Evolutionary conservation across 1,140 invertebrate genomes (phyloP).

Genomic region (Zaprionus camerounensis): DNA sequence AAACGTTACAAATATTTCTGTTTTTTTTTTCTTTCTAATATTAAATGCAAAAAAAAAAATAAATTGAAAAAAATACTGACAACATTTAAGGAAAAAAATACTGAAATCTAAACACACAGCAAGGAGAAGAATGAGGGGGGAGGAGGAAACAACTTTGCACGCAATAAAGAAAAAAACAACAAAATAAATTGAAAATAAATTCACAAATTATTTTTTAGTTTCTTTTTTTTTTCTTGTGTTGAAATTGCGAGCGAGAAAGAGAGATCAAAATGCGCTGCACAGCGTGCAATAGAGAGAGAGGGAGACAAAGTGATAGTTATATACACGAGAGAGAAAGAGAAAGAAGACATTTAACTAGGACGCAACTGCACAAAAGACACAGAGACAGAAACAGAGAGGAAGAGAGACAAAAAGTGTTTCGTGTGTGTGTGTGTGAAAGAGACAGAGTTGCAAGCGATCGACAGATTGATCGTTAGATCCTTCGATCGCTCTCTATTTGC

Average conservation of each 20-base stretch:
- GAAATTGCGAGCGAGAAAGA: constrained; percentile 1
- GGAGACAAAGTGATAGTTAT: constrained; percentile 42
- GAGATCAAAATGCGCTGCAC: constrained; percentile 26
- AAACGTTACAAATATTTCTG: constrained; percentile 27
- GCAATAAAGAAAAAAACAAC: constrained; percentile 4
- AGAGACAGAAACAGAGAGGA: constrained; percentile 26
- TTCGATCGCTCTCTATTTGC: constrained; percentile 11
- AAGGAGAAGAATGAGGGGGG: background rate
- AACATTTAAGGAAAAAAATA: constrained; percentile 25
- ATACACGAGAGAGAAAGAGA: constrained; percentile 19
- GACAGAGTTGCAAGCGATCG: constrained; percentile 17
- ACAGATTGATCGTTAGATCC: constrained; percentile 12
- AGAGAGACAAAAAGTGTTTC: constrained; percentile 19
- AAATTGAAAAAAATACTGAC: constrained; percentile 28
- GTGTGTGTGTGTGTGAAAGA: constrained; percentile 35
- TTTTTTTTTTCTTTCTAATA: constrained; percentile 3
- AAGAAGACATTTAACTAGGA: constrained; percentile 16
- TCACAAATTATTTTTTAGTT: background rate
- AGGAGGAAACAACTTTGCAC: constrained; percentile 12
- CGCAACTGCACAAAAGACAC: constrained; percentile 10
- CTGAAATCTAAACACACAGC: constrained; percentile 19
- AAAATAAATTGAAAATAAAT: background rate
- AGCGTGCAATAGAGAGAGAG: constrained; percentile 25
- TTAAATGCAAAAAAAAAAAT: background rate
- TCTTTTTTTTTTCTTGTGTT: constrained; percentile 1